Base-by-base conservation (phyloP, 2,797 vertebrate genomes). In the Coranthus polyacanthus region DNA sequence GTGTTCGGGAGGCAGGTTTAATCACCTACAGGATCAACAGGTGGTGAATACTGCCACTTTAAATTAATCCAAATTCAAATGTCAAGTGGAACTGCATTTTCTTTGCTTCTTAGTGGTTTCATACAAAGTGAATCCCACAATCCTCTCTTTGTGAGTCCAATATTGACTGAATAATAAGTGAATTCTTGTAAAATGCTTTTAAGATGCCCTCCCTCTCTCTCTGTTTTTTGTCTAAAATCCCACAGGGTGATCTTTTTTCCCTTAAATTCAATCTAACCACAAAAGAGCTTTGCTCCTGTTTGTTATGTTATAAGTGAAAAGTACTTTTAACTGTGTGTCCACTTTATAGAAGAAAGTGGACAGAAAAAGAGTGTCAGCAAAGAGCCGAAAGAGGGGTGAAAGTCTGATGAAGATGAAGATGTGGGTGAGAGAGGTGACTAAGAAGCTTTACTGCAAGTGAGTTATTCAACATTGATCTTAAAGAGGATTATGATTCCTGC, bases 381-480 rank as follows among this genome's bases (percentile, higher is more conserved):
- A 60, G 12, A 43, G 55, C 49, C 45, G 12, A 62, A 21, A 15
- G 37, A 58, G 26, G 36, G 51, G 62, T 18, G 20, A 12, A 57
- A 49, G 45, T 66, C 51, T 39, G 59, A 52, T 67, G 50, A 20
- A 45, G 70, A 49, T 45, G 44, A 17, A 17, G 57, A 58, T 39
- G 34, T 37, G 22, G 21, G 32, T 51, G 64, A 72, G 57, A 42
- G 41, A 68, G 53, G 24, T 53, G 92, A 91, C 90, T 95, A 95
- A 96, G 95, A 91, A 94, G 95, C 95, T 96, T 96, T 80, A 75
- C 72, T 50, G 39, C 93, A 94, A 93, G 89, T 85, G 93, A 95
- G 95, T 96, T 96, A 96, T 95, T 96, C 95, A 96, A 95, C 94
- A 94, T 94, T 95, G 94, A 94, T 95, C 94, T 91, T 93, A 95